A percentile compares a stretch with the other conserved stretches of the same genome.
Conservation (phyloP, 2,888 invertebrate species). For the Dicyrtoma fusca region DNA sequence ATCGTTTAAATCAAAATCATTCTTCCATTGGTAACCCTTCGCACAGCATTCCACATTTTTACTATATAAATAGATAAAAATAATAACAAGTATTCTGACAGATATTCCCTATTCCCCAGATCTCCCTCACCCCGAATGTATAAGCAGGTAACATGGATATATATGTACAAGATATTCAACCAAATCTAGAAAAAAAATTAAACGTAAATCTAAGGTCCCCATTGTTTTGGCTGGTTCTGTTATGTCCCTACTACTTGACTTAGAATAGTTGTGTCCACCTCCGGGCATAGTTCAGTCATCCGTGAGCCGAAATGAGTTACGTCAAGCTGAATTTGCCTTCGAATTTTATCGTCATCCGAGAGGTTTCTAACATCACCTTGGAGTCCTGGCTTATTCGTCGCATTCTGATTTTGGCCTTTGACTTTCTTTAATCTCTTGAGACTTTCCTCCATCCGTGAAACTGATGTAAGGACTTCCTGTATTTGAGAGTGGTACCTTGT, state of each 20-base stretch:
- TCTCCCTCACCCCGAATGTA: no score
- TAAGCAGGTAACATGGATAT: no score
- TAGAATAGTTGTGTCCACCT: conserved; percentile 41
- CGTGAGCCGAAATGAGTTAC: conserved; percentile 70
- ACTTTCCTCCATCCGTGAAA: conserved; percentile 94
- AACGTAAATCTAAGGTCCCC: no score
- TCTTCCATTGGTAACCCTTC: no score
- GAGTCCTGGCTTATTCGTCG: conserved; percentile 59
- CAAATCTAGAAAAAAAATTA: no score
- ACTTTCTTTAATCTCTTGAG: conserved; percentile 84
- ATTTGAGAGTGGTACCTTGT: conserved; percentile 65
- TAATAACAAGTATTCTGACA: no score
- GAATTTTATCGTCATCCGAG: conserved; percentile 92
- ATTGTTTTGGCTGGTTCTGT: conserved; percentile 9
- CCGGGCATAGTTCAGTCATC: conserved; percentile 43
- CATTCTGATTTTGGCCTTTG: conserved; percentile 63
- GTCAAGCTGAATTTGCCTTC: conserved; percentile 85
- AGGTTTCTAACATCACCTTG: conserved; percentile 62
- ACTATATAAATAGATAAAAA: no score
- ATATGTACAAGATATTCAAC: no score
- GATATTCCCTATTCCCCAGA: no score
- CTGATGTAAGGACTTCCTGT: conserved; percentile 86
- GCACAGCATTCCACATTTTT: no score
- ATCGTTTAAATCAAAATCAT: no score
- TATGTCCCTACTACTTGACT: conserved; percentile 43